A percentile compares a stretch with the other conserved stretches of the same genome.
Conservation (phyloP, 2,113 vertebrate species). For the Oncorhynchus tshawytscha region DNA sequence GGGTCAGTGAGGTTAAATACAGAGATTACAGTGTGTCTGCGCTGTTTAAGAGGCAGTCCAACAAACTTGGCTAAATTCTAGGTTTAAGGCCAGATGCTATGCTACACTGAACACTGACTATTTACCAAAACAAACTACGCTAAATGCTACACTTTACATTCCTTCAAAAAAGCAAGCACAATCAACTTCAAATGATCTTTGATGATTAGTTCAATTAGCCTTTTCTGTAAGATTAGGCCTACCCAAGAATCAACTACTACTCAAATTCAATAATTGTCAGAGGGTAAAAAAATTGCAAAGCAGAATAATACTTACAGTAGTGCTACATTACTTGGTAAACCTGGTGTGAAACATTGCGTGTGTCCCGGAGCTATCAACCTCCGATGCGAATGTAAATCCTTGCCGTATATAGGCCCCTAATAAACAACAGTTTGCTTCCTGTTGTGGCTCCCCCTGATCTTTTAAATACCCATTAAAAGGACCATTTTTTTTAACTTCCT, state of each 20-base stretch:
- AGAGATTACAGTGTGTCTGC: background rate
- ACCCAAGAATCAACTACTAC: background rate
- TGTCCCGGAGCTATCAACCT: constrained; percentile 12
- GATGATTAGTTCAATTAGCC: background rate
- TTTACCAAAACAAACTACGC: background rate
- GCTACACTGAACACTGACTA: background rate
- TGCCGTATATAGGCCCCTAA: background rate
- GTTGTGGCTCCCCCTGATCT: constrained; percentile 61
- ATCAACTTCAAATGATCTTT: background rate
- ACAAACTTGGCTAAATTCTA: background rate
- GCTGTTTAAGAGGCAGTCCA: too few relatives aligned
- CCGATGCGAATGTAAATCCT: constrained; percentile 26
- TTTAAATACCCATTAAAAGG: constrained; percentile 53
- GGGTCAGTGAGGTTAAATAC: background rate
- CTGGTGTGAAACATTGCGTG: constrained; percentile 57
- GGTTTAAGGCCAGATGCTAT: background rate
- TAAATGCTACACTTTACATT: background rate
- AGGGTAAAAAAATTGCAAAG: background rate
- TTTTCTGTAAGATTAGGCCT: background rate
- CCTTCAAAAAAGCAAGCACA: background rate
- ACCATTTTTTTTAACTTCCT: constrained; percentile 32
- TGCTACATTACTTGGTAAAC: constrained; percentile 56
- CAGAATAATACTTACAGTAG: constrained; percentile 49
- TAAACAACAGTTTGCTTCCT: constrained; percentile 41
- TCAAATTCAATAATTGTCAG: background rate